Base-by-base conservation (phyloP, 2,888 invertebrate species). In the Agonopterix heracliana region DNA sequence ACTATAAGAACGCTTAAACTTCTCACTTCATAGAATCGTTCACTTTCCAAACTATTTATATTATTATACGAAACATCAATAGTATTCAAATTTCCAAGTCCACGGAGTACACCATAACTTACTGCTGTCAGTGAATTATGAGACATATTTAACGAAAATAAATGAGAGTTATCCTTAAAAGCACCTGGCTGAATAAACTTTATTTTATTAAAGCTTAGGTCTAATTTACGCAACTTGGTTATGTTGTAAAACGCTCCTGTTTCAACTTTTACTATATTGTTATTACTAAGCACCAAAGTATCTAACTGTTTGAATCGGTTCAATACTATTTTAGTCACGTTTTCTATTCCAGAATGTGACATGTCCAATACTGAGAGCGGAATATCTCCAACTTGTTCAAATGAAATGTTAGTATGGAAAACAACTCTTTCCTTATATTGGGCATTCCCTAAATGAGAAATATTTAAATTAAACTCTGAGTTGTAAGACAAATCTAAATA, bases 31-130 rank as follows among this genome's bases (percentile, higher is more conserved):
- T 71, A 69, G 54, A 83, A 78, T 55, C 71, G 64, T 59, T 78
- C 78, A 49, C 61, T 69, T 56, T 75, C 57, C 49, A 82, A 67
- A 53, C 68, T 72, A 41, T 60, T 57, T 1, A 84, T 68, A 10
- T 54, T 49, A 56, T 84, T 84, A 45, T 60, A 78, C 3, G 83
- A 82, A 49, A 82, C 55, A 54, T 84, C 82, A 51, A 84, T 55
- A 7, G 60, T 59, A 12, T 55, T 52, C 46, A 84, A 65, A 49
- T 65, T 58, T 10, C 57, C 51, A 8, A 82, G 54, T 3, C 80
- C 79, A 9, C 61, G 65, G 49, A 82, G 78, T 45, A 74, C 68
- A 12, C 83, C 83, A 51, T 78, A 83, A 11, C 63, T 64, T 11
- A 83, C 49, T 17, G 54, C 50, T 0, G 55, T 54, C 36, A 83